Base-by-base conservation (phyloP, 2,888 invertebrate species). In the Agrotis clavis region DNA sequence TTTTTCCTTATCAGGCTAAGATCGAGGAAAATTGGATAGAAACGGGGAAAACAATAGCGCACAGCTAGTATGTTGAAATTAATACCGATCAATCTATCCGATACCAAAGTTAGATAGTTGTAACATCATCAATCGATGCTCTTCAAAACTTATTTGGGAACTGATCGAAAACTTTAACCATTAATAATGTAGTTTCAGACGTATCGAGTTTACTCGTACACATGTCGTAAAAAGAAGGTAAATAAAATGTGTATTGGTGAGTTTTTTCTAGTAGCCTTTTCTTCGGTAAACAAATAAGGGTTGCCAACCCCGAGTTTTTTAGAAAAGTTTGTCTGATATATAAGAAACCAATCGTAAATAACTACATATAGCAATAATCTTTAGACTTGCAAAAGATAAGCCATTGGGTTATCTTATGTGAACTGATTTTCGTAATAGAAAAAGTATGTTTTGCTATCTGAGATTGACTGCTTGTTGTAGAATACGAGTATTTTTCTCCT, bases 111-210 rank as follows among this genome's bases (percentile, higher is more conserved):
- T 25, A 25, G 57, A 53, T 60, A 71, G 51, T 56, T 60, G 4
- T 35, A 51, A 67, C 30, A 53, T 65, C 61, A 62, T 74, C 67
- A 64, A 74, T 64, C 41, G 64, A 30, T 35, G 21, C 21, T 60
- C 30, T 7, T 19, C 7, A 14, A 5, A 67, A 53, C 3, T 76
- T 68, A 48, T 68, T 41, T 18, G 51, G 35, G n/a, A 56, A 56
- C 30, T 5, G 11, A 25, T 56, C n/a, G n/a, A 1, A 35, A 82
- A 79, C 21, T 82, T 72, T 62, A 16, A 21, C 67, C 50, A 82
- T 79, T 67, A 79, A 79, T 81, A 62, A 53, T 13, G n/a, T 51
- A 67, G 72, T 65, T 67, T 57, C 41, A 0, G 78, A 68, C 41
- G n/a, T 50, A 48, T 81, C 35, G 51, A 57, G 25, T 45, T 25